Evolutionary conservation across 2,888 invertebrate genomes (phyloP), one percentile per base, ranked within the genome.

Genomic region (Caenorhabditis sp.): DNA sequence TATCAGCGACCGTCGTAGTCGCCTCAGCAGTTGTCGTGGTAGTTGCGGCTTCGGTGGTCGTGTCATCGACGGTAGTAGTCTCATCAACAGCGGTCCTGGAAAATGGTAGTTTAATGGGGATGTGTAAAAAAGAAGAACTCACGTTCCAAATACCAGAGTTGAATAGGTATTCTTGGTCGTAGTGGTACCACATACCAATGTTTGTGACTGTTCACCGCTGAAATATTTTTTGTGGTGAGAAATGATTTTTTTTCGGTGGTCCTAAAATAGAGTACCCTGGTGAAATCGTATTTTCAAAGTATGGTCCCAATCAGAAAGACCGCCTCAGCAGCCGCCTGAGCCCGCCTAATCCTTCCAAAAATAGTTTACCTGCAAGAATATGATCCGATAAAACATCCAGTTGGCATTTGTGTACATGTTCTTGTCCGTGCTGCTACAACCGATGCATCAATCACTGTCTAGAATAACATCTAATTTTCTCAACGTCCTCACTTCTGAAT

Each of bases 81-180:
- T 64, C 64, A 17, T 64, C 63, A 31, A 57, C 54, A 23, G 36
- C 58, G n/a, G 70, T 70, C 64, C 66, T 69, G 31, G 60, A 62
- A 56, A 36, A 27, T n/a, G n/a, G n/a, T n/a, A n/a, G n/a, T n/a
- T n/a, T n/a, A n/a, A n/a, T n/a, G n/a, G n/a, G n/a, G n/a, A n/a
- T n/a, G n/a, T n/a, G n/a, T n/a, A n/a, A n/a, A n/a, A n/a, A n/a
- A n/a, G n/a, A n/a, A n/a, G n/a, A 49, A 66, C 73, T 73, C 26
- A 73, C 73, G 73, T 73, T 62, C 73, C 73, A 17, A 73, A 73
- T 0, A 69, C 63, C 23, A 68, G 65, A 4, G 73, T 73, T 2
- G 73, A 68, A 49, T 73, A 73, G 25, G 25, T 38, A 68, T 61
- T 57, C 38, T 59, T 65, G 2, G 73, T 73, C 1, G 73, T 73